These are phyloP conservation scores for Gymnobelideus leadbeateri DNA, from an alignment of 2,113 vertebrate genomes.

Conservation along the genomic window DNA sequence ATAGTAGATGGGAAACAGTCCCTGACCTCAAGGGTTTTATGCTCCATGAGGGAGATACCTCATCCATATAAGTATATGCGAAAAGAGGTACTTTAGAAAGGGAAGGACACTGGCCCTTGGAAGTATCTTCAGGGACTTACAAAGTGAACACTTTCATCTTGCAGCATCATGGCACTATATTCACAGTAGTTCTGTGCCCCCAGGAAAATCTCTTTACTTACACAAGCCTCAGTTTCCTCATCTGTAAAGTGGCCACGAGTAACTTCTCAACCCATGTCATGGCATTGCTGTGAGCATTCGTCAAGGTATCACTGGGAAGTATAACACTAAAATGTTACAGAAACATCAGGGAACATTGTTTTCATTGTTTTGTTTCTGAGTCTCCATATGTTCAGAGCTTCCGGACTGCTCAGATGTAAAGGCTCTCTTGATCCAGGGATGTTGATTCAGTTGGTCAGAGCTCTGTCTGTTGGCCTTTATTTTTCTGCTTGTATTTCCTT, in stretches of 20 bases:
- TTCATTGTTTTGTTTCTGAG: no score
- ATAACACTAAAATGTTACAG: not conserved
- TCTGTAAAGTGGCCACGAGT: not conserved
- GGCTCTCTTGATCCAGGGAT: no score
- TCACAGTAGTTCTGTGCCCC: not conserved
- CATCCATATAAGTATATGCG: not conserved
- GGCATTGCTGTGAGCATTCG: rapidly evolving
- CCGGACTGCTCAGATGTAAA: no score
- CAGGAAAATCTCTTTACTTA: not conserved
- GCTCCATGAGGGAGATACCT: not conserved
- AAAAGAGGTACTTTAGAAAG: not conserved
- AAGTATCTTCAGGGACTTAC: not conserved
- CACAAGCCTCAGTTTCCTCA: not conserved
- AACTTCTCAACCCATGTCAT: not conserved
- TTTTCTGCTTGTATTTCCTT: no score
- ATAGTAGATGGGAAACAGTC: not conserved
- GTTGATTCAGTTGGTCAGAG: no score
- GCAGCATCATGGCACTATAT: no score
- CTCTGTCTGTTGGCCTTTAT: no score
- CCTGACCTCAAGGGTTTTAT: not conserved
- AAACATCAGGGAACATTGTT: not conserved
- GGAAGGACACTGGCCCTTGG: not conserved
- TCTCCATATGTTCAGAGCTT: no score
- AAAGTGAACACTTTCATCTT: no score
- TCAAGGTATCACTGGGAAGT: not conserved